Base-by-base conservation (phyloP, 2,888 invertebrate species). In the Sphaerophoria rueppellii region DNA sequence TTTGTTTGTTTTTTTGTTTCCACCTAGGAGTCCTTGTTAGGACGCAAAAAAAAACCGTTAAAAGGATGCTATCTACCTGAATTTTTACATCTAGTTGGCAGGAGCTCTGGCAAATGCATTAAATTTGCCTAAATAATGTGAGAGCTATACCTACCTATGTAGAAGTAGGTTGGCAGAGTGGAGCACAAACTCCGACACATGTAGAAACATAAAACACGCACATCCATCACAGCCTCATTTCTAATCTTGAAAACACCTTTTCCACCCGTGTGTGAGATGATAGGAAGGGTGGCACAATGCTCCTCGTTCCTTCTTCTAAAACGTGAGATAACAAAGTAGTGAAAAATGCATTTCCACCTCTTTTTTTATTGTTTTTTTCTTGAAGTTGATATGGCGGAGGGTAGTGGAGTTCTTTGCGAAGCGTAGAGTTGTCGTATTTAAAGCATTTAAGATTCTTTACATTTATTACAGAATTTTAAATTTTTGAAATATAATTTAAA, bases 91-190 rank as follows among this genome's bases (percentile, higher is more conserved):
- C 63, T 50, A 52, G 67, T 75, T 75, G 75, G 75, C 83, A 83
- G 57, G 48, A 75, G 58, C 65, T 60, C 70, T 75, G 35, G 80
- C 65, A 80, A 83, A 83, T 75, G 75, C 75, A 80, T 80, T 72
- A 76, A 80, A 72, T 70, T 65, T 71, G 58, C 65, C 61, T 65
- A 46, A 43, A 61, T 60, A 24, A 24, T 60, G 46, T 61, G 60
- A 24, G 60, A 46, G 24, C 24, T 24, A 24, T 24, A 24, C 24
- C 24, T 24, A 24, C 24, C 24, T 24, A 24, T 24, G 24, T 24
- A 24, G 24, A 24, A 24, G 24, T 24, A 24, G 24, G 24, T 24
- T 14, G 11, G 35, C 6, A 7, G 43, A 37, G 48, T 55, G 0
- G 14, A 2, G 16, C 11, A 24, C n/a, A n/a, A n/a, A n/a, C n/a